A percentile compares a stretch with the other conserved stretches of the same genome.
Evolutionary conservation across 2,888 invertebrate genomes (phyloP).

Genomic region (Lochmaea capreae): DNA sequence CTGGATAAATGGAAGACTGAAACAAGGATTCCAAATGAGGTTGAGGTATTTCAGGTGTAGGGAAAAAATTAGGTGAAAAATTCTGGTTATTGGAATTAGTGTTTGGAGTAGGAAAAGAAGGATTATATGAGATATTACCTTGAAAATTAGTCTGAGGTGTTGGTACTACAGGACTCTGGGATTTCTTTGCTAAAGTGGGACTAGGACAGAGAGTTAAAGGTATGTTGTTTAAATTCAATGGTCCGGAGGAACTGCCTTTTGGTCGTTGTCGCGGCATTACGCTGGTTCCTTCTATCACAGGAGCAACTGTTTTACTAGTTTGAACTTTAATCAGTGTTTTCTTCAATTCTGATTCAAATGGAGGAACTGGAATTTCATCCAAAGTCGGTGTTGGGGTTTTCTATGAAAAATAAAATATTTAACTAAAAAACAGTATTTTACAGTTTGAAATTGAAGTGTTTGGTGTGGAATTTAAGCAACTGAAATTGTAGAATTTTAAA

Average conservation of each 20-base stretch:
- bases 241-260: slow-evolving; percentile 71
- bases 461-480: too few species aligned
- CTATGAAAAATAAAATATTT: slow-evolving; percentile 62
- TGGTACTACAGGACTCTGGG: slow-evolving; percentile 59
- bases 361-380: slow-evolving; percentile 75
- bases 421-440: too few species aligned
- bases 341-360: slow-evolving; percentile 77
- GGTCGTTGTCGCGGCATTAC: slow-evolving; percentile 87
- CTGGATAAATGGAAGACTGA: slow-evolving; percentile 75
- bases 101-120: slow-evolving; percentile 46
- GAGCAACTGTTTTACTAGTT: slow-evolving; percentile 61
- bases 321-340: slow-evolving; percentile 67
- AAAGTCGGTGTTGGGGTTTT: slow-evolving; percentile 74
- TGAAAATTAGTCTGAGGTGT: slow-evolving; percentile 43
- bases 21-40: slow-evolving; percentile 72
- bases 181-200: slow-evolving; percentile 65
- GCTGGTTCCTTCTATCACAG: slow-evolving; percentile 78
- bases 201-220: slow-evolving; percentile 69
- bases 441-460: too few species aligned
- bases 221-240: slow-evolving; percentile 64
- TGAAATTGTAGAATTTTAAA: too few species aligned
- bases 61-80: slow-evolving; percentile 46
- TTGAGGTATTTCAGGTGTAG: slow-evolving; percentile 53
- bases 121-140: slow-evolving; percentile 48
- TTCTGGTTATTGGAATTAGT: slow-evolving; percentile 28